A percentile compares a stretch with the other conserved stretches of the same genome.
Conservation (phyloP, 2,797 vertebrate species). For the Picus viridis region DNA sequence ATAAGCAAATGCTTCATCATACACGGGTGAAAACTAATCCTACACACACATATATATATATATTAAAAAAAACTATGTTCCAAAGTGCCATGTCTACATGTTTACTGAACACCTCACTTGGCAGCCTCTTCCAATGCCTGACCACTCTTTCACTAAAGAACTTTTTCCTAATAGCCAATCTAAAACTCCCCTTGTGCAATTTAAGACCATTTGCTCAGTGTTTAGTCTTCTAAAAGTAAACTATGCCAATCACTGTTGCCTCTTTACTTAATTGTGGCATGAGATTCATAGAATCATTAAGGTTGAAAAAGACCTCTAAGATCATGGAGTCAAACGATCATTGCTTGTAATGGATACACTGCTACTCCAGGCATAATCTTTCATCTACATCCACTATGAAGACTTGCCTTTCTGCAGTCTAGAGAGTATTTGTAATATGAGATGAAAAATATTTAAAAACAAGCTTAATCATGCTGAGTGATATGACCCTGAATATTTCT, state of each 20-base stretch:
- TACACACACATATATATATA: no score
- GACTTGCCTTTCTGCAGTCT: not conserved
- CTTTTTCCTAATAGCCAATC: no score
- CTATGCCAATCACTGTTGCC: not conserved
- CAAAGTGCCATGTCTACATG: no score
- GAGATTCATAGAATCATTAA: not conserved
- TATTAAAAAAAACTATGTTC: no score
- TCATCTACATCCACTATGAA: not conserved
- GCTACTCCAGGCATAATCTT: not conserved
- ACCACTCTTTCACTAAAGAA: no score
- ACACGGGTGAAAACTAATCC: not conserved
- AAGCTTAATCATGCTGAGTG: not conserved
- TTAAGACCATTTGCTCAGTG: no score
- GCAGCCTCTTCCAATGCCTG: no score
- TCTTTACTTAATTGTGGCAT: not conserved
- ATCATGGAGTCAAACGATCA: no score
- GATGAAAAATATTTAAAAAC: not conserved
- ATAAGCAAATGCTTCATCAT: not conserved
- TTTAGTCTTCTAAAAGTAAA: not conserved
- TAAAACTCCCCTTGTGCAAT: no score
- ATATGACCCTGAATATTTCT: not conserved
- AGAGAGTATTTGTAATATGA: not conserved
- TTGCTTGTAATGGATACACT: not conserved
- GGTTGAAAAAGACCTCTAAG: no score
- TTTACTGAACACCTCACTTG: no score